Base-by-base conservation (phyloP, 2,888 invertebrate species). In the Synanthedon andrenaeformis region DNA sequence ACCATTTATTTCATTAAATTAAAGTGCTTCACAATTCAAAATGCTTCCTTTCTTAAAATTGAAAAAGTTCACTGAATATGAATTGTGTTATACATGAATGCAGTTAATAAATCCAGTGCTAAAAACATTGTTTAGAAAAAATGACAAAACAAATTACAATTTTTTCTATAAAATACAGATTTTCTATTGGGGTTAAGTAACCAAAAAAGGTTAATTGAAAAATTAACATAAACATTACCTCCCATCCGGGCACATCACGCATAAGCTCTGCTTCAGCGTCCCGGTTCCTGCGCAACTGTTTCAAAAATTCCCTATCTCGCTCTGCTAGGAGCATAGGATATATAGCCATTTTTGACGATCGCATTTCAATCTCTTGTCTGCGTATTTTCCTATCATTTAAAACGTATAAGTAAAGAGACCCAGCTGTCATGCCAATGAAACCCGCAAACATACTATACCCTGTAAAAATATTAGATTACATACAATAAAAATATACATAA, bases 201-300 rank as follows among this genome's bases (percentile, higher is more conserved):
- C 35, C 10, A 10, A 35, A 35, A 10, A 8, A 8, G 5, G 5
- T 5, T 10, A 10, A 3, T 35, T 35, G 35, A 35, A 35, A 10
- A 35, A 35, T 0, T 10, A 8, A 5, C 8, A 35, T 45, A 13
- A 13, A 23, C 23, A 41, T 63, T 66, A 90, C 90, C 88, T 94
- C 92, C 98, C 98, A 98, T 61, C 94, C 94, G 55, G 94, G 93
- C 12, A 96, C 95, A 76, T 97, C 91, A 60, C 92, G 91, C 98
- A 98, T 98, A 41, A 98, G 85, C 54, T 94, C 91, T 1, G 89
- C 89, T 79, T 98, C 98, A 59, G 93, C 93, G 13, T 96, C 96
- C 13, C 96, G 90, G 76, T 96, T 95, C 55, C 89, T 89, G 53
- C 93, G 89, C 42, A 95, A 66, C 66, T 96, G 94, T 67, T 93